Percentiles rank a stretch among this genome's conserved stretches.
Conservation (phyloP, 2,797 vertebrate genomes). For the Percopsis omiscomaycus region DNA sequence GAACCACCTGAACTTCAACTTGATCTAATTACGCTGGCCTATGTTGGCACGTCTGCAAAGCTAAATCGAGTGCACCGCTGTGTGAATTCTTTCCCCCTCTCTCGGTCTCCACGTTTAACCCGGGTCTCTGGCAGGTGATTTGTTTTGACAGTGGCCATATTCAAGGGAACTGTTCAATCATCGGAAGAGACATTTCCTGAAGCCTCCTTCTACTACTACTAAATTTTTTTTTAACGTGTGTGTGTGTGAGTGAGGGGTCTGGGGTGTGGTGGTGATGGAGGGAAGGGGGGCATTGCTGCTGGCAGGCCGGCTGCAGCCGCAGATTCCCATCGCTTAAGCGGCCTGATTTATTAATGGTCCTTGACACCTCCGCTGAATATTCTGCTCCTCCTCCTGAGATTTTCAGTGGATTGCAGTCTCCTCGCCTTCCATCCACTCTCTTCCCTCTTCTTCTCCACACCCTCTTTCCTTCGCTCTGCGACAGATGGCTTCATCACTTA, state of each 20-base stretch:
- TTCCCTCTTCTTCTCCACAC: slow-evolving; percentile 24
- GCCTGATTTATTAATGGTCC: slow-evolving; percentile 60
- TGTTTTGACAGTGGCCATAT: slow-evolving; percentile 9
- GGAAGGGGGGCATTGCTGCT: neutral
- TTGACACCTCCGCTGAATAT: slow-evolving; percentile 55
- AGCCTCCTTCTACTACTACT: neutral
- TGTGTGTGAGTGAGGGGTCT: neutral
- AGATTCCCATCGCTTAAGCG: slow-evolving; percentile 17
- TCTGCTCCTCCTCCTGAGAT: slow-evolving; percentile 39
- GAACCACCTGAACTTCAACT: neutral
- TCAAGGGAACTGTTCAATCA: slow-evolving; percentile 5
- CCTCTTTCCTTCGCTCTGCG: slow-evolving; percentile 16
- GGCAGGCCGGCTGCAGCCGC: slow-evolving; percentile 30
- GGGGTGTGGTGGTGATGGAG: neutral
- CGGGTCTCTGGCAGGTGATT: slow-evolving; percentile 4
- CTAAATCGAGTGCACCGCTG: neutral
- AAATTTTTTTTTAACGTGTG: too few relatives aligned
- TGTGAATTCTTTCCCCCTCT: neutral
- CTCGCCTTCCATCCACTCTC: slow-evolving; percentile 25
- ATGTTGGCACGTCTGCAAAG: neutral
- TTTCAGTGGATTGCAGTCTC: slow-evolving; percentile 55
- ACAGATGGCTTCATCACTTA: slow-evolving; percentile 46
- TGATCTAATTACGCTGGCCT: slow-evolving; percentile 7
- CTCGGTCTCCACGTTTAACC: neutral
- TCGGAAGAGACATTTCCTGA: neutral